Evolutionary conservation across 2,888 invertebrate genomes (phyloP).

Genomic region (Iphiclides podalirius): DNA sequence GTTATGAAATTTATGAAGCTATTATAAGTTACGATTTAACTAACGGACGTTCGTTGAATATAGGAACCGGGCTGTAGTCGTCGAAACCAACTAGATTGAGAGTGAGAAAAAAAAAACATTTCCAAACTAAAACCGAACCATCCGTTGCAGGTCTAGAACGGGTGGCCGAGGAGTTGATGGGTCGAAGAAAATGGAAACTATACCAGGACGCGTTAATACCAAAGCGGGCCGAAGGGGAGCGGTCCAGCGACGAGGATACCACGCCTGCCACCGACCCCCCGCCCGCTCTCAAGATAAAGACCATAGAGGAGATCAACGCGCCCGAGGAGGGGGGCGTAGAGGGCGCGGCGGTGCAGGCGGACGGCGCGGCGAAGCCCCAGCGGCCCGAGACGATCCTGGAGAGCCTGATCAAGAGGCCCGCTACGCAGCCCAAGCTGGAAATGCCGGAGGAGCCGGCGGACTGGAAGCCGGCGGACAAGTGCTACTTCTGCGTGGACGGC

Average conservation of each 20-base stretch:
- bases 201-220: slow-evolving; percentile 88
- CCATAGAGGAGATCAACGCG: slow-evolving; percentile 76
- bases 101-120: no score
- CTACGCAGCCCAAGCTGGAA: slow-evolving; percentile 69
- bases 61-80: no score
- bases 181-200: slow-evolving; percentile 97
- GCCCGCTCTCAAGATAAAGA: slow-evolving; percentile 74
- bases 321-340: slow-evolving; percentile 57
- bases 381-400: slow-evolving; percentile 77
- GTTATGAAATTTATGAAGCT: no score
- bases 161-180: slow-evolving; percentile 98
- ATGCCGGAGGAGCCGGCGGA: slow-evolving; percentile 79
- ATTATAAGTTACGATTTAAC: no score
- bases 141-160: slow-evolving; percentile 90
- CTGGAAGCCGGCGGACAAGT: slow-evolving; percentile 92
- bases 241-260: slow-evolving; percentile 70
- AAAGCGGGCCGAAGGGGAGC: slow-evolving; percentile 63
- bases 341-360: slow-evolving; percentile 38
- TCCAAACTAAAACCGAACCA: no score
- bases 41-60: no score
- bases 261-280: slow-evolving; percentile 72
- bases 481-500: slow-evolving; percentile 87
- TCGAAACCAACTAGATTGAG: no score
- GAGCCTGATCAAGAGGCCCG: slow-evolving; percentile 72
- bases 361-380: slow-evolving; percentile 44